Conservation (phyloP, 2,888 invertebrate genomes). For the Oxyteleia sp. region DNA sequence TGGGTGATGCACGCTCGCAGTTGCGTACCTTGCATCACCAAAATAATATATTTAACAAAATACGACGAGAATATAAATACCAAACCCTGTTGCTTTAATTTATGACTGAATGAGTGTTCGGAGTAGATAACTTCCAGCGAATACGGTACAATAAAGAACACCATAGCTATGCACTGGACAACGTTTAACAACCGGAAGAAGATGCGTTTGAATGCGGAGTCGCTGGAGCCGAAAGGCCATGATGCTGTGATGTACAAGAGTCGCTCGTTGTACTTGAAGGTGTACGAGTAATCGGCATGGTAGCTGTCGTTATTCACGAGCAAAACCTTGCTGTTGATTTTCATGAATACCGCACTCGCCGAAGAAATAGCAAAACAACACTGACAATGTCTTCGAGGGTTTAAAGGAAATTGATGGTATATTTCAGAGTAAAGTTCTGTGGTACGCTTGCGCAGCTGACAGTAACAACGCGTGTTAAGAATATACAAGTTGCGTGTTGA, state of each 20-base stretch:
- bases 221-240: constrained; percentile 4
- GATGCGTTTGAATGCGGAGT: not conserved
- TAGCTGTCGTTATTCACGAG: constrained; percentile 11
- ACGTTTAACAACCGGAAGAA: constrained; percentile 9
- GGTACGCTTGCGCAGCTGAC: too few species aligned
- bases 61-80: constrained; percentile 10
- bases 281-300: constrained; percentile 11
- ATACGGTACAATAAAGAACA: constrained; percentile 18
- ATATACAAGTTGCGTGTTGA: not conserved
- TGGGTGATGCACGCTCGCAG: constrained; percentile 17
- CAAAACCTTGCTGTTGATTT: not conserved
- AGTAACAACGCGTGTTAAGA: not conserved
- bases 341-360: constrained; percentile 1
- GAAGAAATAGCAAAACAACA: not conserved
- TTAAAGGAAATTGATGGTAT: too few species aligned
- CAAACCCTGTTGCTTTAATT: constrained; percentile 13
- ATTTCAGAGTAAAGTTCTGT: too few species aligned
- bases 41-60: constrained; percentile 11
- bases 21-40: not conserved
- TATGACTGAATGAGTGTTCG: not conserved
- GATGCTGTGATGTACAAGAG: constrained; percentile 27
- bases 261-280: constrained; percentile 7
- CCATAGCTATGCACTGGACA: constrained; percentile 7
- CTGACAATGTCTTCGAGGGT: too few species aligned
- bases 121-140: constrained; percentile 15